A percentile compares a stretch with the other conserved stretches of the same genome.
Evolutionary conservation across 2,888 invertebrate species (phyloP).

Genomic region (Drosophila conformis): DNA sequence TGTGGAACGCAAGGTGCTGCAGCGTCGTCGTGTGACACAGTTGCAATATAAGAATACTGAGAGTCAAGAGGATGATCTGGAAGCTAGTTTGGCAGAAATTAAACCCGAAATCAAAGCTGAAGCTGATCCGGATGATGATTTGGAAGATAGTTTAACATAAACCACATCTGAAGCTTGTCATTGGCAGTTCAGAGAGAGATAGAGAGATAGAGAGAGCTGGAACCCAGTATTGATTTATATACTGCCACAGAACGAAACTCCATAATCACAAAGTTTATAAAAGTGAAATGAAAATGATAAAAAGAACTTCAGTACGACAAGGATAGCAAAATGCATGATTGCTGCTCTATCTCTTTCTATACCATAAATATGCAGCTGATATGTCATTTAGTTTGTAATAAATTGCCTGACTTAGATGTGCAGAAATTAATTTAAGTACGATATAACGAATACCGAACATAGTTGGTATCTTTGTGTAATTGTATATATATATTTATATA

Average conservation of each 20-base stretch:
- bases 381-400: not conserved
- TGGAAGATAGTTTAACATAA: not conserved
- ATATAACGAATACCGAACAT: not conserved
- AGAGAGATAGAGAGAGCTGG: not conserved
- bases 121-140: not conserved
- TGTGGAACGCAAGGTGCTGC: conserved; percentile 59
- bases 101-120: not conserved
- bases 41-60: conserved; percentile 77
- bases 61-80: conserved; percentile 64
- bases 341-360: not conserved
- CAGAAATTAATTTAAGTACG: not conserved
- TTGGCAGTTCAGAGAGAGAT: not conserved
- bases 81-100: not conserved
- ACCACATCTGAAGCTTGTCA: not conserved
- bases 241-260: no score
- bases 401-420: not conserved
- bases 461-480: not conserved
- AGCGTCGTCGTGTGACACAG: conserved; percentile 50
- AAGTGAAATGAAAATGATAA: not conserved
- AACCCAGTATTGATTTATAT: not conserved
- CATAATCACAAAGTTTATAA: not conserved
- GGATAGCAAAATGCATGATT: not conserved
- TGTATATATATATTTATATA: not conserved
- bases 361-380: not conserved
- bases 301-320: not conserved